Evolutionary conservation across 1,140 invertebrate species (phyloP).

Genomic region (Choristoneura fumiferana): DNA sequence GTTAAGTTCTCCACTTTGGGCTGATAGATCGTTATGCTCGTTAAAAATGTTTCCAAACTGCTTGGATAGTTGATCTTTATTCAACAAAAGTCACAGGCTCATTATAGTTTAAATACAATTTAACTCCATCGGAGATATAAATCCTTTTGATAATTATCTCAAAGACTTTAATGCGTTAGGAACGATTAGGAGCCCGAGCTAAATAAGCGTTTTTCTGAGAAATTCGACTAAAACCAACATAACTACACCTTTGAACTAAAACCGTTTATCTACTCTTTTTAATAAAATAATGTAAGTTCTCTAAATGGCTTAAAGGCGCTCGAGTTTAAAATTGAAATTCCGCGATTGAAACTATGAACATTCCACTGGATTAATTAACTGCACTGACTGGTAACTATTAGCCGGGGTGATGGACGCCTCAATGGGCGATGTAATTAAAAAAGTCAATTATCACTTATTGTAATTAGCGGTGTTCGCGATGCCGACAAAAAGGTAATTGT

Average conservation of each 20-base stretch:
- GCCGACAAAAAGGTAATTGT: slow-evolving; percentile 72
- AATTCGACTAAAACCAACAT: background rate
- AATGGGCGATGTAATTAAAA: slow-evolving; percentile 74
- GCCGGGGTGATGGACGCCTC: slow-evolving; percentile 60
- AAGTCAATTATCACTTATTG: slow-evolving; percentile 74
- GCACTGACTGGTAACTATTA: slow-evolving; percentile 70
- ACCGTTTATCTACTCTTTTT: slow-evolving; percentile 1
- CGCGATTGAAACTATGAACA: slow-evolving; percentile 57
- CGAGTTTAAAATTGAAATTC: slow-evolving; percentile 66
- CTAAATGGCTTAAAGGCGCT: slow-evolving; percentile 27
- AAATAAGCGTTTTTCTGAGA: slow-evolving; percentile 5
- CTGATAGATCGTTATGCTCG: background rate
- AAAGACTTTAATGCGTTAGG: slow-evolving; percentile 17
- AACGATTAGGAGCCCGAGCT: background rate
- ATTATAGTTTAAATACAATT: background rate
- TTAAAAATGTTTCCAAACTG: background rate
- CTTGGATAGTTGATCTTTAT: background rate
- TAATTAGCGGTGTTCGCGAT: slow-evolving; percentile 68
- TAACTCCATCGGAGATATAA: slow-evolving; percentile 21
- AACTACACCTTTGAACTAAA: background rate
- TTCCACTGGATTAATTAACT: slow-evolving; percentile 63
- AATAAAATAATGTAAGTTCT: slow-evolving; percentile 15
- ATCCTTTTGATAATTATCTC: slow-evolving; percentile 46
- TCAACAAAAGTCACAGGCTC: background rate
- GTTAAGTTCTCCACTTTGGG: slow-evolving; percentile 24